Base-by-base conservation (phyloP, 2,113 vertebrate genomes). In the Orycteropus afer region DNA sequence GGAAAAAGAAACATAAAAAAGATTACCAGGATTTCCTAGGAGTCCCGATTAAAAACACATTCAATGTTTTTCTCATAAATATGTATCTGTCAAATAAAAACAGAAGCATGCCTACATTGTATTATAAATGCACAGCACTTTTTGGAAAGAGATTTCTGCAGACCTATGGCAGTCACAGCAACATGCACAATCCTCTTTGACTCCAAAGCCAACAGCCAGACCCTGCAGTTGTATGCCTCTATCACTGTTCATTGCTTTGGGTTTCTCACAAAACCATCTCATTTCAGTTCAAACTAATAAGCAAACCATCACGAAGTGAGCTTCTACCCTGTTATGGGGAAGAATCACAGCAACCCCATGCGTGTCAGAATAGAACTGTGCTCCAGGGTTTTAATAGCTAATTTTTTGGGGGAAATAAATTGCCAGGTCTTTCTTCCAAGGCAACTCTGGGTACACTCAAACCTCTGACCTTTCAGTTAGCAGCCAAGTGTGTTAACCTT, bases 11-110 rank as follows among this genome's bases (percentile, higher is more conserved):
- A 88, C 81, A 78, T 67, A 80, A 92, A 96, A n/a, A 86, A 34
- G 88, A 97, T 95, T 97, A 96, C 34, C 69, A 87, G 77, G 74
- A 95, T 82, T 96, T 69, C 69, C 77, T 80, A 87, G 67, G 93
- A 96, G 88, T 95, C 49, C 94, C 79, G 51, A 95, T 89, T 95
- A 93, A 97, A 95, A 80, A 84, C 20, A 59, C 29, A 0, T 81
- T 95, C 90, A 59, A 2, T 82, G 90, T 73, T 87, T 57, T n/a
- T 88, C 85, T 95, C 89, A 73, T 37, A 73, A 95, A 90, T 92
- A 94, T 65, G 89, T 81, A 86, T 47, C 81, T 86, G 29, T 94
- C 94, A 90, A 88, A 78, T 74, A 90, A 51, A 93, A 86, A 94
- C 51, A 51, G 32, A 77, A 53, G 37, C 4, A 2, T 76, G 67